These are phyloP conservation scores for Onthophagus sagittarius DNA, from an alignment of 2,888 invertebrate genomes.

Conservation along the genomic window DNA sequence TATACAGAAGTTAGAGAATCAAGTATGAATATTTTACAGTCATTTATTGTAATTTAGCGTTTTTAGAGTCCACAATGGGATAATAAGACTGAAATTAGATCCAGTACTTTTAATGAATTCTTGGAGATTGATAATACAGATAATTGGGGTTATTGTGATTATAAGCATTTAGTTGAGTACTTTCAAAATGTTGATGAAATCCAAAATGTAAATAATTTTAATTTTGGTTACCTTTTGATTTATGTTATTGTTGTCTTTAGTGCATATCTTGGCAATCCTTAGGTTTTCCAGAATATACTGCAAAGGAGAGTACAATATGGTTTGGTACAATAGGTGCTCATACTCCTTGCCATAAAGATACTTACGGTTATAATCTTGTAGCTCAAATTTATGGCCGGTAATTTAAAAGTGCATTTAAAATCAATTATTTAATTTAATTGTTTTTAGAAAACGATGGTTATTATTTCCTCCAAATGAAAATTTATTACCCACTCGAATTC, in stretches of 20 bases:
- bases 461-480: slow-evolving; percentile 77
- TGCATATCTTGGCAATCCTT: slow-evolving; percentile 63
- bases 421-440: background rate
- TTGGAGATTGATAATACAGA: slow-evolving; percentile 46
- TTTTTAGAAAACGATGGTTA: slow-evolving; percentile 81
- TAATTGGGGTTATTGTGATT: slow-evolving; percentile 80
- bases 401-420: slow-evolving; percentile 15
- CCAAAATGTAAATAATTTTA: slow-evolving; percentile 50
- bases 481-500: slow-evolving; percentile 77
- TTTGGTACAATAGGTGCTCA: slow-evolving; percentile 82
- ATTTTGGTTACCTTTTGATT: slow-evolving; percentile 16
- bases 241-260: slow-evolving; percentile 40
- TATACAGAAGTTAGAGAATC: slow-evolving; percentile 40
- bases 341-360: slow-evolving; percentile 91
- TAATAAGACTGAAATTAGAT: slow-evolving; percentile 57
- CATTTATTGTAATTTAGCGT: background rate
- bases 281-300: slow-evolving; percentile 66
- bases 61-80: slow-evolving; percentile 74
- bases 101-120: slow-evolving; percentile 64
- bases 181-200: slow-evolving; percentile 57
- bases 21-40: background rate
- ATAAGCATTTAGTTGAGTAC: slow-evolving; percentile 74
- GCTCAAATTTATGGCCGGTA: slow-evolving; percentile 85
- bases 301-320: slow-evolving; percentile 78
- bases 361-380: slow-evolving; percentile 91